Evolutionary conservation across 2,797 vertebrate species (phyloP), one percentile per base, ranked within the genome.

Genomic region (Oophaga sylvatica): DNA sequence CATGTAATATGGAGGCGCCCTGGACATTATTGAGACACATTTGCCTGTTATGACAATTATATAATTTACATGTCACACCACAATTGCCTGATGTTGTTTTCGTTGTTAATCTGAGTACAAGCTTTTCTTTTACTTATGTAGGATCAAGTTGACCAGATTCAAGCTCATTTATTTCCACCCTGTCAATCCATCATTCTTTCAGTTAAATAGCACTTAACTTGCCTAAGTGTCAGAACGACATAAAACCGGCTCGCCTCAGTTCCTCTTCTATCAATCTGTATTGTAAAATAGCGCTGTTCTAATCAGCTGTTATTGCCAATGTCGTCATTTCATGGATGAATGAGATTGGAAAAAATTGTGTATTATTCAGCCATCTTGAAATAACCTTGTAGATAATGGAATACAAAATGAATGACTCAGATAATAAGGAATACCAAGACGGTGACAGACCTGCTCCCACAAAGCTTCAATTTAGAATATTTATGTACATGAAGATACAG

Each of bases 311-410:
- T 41, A 48, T 62, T 84, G 35, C 41, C 82, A 84, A 62, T 67
- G n/a, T 45, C 16, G 22, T 60, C 82, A 84, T 84, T 22, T 62
- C n/a, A 35, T 45, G 57, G 70, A 70, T 60, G 53, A 45, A 73
- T 26, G 11, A 60, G 15, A 73, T 60, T 48, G 20, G 57, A 62
- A 76, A 60, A 59, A 60, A 62, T 41, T 17, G 56, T 75, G 12
- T 59, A 26, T n/a, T 29, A 65, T 67, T 22, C 70, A 84, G 82
- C 82, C 82, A 84, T 84, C 70, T 84, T 84, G 57, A 84, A 84
- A 84, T 84, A 84, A 84, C 82, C 82, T 84, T 84, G 82, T 11
- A 45, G 22, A 59, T 62, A 75, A 84, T 76, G 35, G 70, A 60
- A 84, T 84, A 35, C 57, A 75, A 76, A 84, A 84, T 76, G 70